A percentile compares a stretch with the other conserved stretches of the same genome.
phyloP scores from a whole-genome alignment of 1,140 invertebrate genomes.

The Drosophila pseudoobscura region DNA sequence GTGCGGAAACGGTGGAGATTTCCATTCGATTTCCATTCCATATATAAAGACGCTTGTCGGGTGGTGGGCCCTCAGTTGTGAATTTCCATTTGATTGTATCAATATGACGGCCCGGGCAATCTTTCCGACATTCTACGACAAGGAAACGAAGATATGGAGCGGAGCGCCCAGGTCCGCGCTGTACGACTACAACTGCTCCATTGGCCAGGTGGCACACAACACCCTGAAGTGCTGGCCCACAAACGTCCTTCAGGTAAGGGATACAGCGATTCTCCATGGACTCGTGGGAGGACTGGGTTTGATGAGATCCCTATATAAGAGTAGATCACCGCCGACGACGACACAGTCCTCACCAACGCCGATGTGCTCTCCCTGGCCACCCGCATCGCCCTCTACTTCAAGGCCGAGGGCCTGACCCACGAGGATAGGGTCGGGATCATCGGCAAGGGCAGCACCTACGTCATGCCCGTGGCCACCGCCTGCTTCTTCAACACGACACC shows the following conservation, averaged over 20 bases:
- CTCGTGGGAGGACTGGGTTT: slow-evolving; percentile 2
- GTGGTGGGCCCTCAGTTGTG: slow-evolving; percentile 17
- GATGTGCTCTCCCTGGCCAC: slow-evolving; percentile 42
- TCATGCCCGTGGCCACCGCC: slow-evolving; percentile 47
- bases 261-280: neutral
- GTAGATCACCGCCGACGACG: slow-evolving; percentile 56
- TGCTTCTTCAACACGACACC: slow-evolving; percentile 59
- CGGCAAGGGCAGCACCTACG: slow-evolving; percentile 44
- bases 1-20: no score
- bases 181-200: slow-evolving; percentile 36
- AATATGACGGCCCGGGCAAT: slow-evolving; percentile 58
- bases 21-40: no score
- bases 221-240: slow-evolving; percentile 33
- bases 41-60: slow-evolving; percentile 51
- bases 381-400: slow-evolving; percentile 51
- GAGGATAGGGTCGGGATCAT: slow-evolving; percentile 54
- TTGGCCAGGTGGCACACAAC: slow-evolving; percentile 34
- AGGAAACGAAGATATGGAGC: slow-evolving; percentile 60
- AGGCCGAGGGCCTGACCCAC: slow-evolving; percentile 47
- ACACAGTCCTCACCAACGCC: slow-evolving; percentile 39
- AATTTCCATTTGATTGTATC: slow-evolving; percentile 20
- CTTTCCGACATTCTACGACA: slow-evolving; percentile 52
- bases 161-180: slow-evolving; percentile 19
- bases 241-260: slow-evolving; percentile 58
- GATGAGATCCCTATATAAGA: slow-evolving; percentile 18